Conservation (phyloP, 2,888 invertebrate genomes). For the Hirudinaria manillensis region DNA sequence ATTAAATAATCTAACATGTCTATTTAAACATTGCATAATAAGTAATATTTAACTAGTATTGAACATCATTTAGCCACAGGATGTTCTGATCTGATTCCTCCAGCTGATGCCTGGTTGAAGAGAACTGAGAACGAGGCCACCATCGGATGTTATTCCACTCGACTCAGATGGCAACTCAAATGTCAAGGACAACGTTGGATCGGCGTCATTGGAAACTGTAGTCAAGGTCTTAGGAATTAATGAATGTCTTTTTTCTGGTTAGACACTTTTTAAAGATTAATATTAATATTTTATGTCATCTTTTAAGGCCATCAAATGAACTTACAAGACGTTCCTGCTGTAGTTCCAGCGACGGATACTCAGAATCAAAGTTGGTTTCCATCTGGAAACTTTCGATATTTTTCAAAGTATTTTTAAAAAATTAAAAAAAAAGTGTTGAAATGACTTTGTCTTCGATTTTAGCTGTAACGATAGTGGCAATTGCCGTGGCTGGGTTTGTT, state of each 20-base stretch:
- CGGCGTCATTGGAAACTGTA: constrained; percentile 35
- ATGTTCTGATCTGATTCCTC: constrained; percentile 28
- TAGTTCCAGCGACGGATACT: neutral
- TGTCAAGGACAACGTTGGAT: constrained; percentile 35
- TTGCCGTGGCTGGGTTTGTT: constrained; percentile 19
- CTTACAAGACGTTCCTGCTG: neutral
- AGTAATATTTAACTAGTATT: neutral
- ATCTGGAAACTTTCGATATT: too few relatives aligned
- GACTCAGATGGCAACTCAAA: constrained; percentile 33
- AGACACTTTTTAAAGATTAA: neutral
- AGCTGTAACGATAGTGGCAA: constrained; percentile 5
- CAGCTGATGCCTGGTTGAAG: constrained; percentile 27
- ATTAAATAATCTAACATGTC: neutral
- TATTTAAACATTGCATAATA: too few relatives aligned
- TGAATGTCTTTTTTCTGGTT: neutral
- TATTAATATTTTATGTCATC: neutral
- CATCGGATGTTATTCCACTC: constrained; percentile 33
- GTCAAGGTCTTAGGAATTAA: constrained; percentile 5
- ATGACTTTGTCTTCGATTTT: neutral
- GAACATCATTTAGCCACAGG: constrained; percentile 2
- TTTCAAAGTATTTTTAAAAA: too few relatives aligned
- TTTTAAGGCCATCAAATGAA: neutral
- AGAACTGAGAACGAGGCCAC: constrained; percentile 32
- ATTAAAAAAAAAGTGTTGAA: too few relatives aligned
- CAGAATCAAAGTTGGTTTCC: neutral